These are phyloP conservation scores for Tauraco erythrolophus DNA, from an alignment of 2,113 vertebrate genomes.

Conservation along the genomic window DNA sequence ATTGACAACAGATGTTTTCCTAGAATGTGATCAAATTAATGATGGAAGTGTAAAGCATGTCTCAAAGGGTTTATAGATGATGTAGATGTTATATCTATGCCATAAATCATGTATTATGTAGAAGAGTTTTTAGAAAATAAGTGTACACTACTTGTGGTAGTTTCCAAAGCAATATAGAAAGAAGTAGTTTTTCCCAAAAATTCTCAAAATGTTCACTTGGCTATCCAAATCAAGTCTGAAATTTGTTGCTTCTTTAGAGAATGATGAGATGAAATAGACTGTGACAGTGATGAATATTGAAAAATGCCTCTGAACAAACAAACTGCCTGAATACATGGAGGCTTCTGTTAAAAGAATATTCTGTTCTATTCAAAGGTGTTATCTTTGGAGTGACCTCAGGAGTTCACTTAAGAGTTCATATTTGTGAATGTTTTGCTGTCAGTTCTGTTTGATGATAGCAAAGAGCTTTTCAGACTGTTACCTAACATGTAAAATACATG, in stretches of 20 bases:
- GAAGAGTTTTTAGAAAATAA: background rate
- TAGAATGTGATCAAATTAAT: background rate
- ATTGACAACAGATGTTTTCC: background rate
- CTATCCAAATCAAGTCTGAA: constrained; percentile 18
- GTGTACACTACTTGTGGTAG: background rate
- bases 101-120: background rate
- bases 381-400: background rate
- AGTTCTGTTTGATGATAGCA: background rate
- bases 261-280: background rate
- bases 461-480: background rate
- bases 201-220: constrained; percentile 2
- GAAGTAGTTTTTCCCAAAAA: background rate
- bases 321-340: background rate
- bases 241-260: background rate
- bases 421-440: background rate
- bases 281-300: background rate
- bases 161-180: background rate
- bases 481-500: background rate
- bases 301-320: background rate
- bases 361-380: background rate
- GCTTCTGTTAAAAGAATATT: too few relatives aligned
- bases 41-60: background rate
- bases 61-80: background rate
- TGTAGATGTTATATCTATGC: background rate
- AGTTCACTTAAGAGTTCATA: background rate